Evolutionary conservation across 1,140 invertebrate species (phyloP).

Genomic region (Schlechtendalia chinensis): DNA sequence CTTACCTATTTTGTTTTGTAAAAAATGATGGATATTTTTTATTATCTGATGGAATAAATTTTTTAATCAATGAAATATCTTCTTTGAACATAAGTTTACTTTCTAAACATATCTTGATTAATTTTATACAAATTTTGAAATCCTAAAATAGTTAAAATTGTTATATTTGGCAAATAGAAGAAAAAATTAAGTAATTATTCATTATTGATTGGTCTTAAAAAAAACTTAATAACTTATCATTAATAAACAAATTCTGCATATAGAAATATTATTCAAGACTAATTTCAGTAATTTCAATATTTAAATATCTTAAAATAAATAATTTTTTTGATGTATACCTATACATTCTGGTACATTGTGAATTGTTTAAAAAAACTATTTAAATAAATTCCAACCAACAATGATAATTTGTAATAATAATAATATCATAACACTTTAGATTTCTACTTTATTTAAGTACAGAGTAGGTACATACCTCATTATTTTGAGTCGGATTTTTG

Average conservation of each 20-base stretch:
- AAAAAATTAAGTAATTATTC: neutral
- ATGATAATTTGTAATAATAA: too few species aligned
- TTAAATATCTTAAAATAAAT: neutral
- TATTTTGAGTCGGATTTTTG: neutral
- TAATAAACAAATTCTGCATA: too few species aligned
- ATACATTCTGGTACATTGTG: too few species aligned
- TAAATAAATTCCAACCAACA: too few species aligned
- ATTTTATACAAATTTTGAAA: slow-evolving; percentile 3
- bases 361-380: too few species aligned
- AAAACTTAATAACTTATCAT: neutral
- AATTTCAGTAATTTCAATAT: neutral
- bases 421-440: neutral
- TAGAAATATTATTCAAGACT: neutral
- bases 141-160: slow-evolving; percentile 14
- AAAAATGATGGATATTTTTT: neutral
- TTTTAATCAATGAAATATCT: slow-evolving; percentile 38
- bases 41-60: slow-evolving; percentile 32
- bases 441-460: neutral
- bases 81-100: slow-evolving; percentile 46
- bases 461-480: neutral
- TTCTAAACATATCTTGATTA: slow-evolving; percentile 30
- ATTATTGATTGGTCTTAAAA: too few species aligned
- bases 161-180: neutral
- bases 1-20: slow-evolving; percentile 33
- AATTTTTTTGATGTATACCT: too few species aligned